A percentile compares a stretch with the other conserved stretches of the same genome.
Conservation (phyloP, 2,888 invertebrate species). For the Cremastinae sp. region DNA sequence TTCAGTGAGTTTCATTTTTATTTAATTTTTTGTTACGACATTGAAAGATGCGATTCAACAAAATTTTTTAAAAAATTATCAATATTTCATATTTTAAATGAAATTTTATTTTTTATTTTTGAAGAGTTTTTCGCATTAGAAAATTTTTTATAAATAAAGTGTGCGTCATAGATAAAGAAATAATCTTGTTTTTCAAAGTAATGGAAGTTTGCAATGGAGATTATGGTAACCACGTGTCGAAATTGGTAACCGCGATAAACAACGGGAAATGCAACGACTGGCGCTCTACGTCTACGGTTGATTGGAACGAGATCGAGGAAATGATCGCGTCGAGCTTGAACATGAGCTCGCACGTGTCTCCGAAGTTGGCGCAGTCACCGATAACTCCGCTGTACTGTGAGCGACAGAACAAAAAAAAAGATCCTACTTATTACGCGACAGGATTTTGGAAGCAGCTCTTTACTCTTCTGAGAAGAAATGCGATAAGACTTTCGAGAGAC, state of each 20-base stretch:
- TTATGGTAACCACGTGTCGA: conserved; percentile 84
- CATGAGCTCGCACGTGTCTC: conserved; percentile 78
- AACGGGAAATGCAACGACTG: conserved; percentile 84
- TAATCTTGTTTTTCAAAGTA: conserved; percentile 83
- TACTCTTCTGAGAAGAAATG: conserved; percentile 84
- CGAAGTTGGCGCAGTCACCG: conserved; percentile 78
- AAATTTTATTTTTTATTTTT: too few species aligned
- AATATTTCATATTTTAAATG: too few species aligned
- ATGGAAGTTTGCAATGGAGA: conserved; percentile 91
- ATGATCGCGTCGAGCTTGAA: conserved; percentile 81
- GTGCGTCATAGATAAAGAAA: too few species aligned
- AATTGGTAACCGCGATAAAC: conserved; percentile 83
- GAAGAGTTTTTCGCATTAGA: too few species aligned
- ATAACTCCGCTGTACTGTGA: conserved; percentile 67
- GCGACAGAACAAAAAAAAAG: conserved; percentile 63
- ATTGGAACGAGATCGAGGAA: conserved; percentile 75
- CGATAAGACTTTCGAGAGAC: conserved; percentile 86
- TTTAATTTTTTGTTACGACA: too few species aligned
- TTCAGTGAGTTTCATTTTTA: conserved; percentile 85
- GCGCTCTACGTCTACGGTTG: conserved; percentile 75
- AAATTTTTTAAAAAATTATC: too few species aligned
- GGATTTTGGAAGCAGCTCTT: conserved; percentile 83
- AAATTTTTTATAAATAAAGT: too few species aligned
- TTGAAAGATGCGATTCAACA: too few species aligned
- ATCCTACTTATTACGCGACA: conserved; percentile 81